A percentile compares a stretch with the other conserved stretches of the same genome.
phyloP scores from a whole-genome alignment of 92 coral and sea anemone genomes.

The Palythoa heliodiscus region DNA sequence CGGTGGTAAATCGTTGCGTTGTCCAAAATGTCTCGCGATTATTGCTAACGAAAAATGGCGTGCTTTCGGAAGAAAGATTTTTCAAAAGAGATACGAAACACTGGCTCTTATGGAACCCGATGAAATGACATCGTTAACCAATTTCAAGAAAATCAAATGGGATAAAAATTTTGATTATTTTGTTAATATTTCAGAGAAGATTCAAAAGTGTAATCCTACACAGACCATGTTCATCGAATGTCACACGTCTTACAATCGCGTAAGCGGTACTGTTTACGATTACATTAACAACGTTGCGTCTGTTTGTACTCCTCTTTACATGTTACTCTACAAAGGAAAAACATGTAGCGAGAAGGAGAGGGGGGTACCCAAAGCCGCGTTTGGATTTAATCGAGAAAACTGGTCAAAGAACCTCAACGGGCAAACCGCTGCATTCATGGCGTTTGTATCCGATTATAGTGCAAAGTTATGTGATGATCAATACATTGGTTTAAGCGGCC shows the following conservation, averaged over 20 bases:
- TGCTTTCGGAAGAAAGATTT: not conserved
- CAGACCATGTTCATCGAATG: not conserved
- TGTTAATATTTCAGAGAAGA: not conserved
- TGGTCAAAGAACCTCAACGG: not conserved
- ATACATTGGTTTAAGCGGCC: not conserved
- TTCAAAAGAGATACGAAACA: not conserved
- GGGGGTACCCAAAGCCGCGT: too few species aligned
- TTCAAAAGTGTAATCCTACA: not conserved
- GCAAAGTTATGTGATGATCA: not conserved
- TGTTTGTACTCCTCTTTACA: not conserved
- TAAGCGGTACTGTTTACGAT: not conserved
- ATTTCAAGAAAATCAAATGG: not conserved
- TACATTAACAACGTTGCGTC: not conserved
- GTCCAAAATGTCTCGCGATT: not conserved
- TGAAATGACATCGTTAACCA: not conserved
- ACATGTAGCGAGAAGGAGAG: not conserved
- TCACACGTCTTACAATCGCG: not conserved
- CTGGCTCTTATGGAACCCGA: not conserved
- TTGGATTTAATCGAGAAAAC: not conserved
- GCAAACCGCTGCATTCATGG: not conserved
- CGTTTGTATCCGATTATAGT: not conserved
- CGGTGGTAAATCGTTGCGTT: not conserved
- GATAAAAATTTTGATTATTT: too few species aligned
- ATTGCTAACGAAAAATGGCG: not conserved
- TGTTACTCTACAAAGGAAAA: not conserved